phyloP scores from a whole-genome alignment of 2,888 invertebrate genomes.

The Pinctada fucata region DNA sequence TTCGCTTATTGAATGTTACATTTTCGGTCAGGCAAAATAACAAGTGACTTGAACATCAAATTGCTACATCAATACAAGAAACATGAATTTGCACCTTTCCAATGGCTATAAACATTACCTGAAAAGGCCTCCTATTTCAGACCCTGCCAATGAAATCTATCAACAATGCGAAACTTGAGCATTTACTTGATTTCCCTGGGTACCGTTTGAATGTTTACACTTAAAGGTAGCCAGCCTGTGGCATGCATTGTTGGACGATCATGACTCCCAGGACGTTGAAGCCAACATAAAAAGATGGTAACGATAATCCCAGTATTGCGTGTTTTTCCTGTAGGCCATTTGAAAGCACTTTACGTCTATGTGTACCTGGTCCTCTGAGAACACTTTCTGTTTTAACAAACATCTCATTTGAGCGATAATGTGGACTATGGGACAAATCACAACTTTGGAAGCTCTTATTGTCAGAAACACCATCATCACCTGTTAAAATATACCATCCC shows the following conservation, averaged over 20 bases:
- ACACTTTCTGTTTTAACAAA: not conserved
- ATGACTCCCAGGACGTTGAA: not conserved
- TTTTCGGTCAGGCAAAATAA: no score
- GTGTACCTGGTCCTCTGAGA: not conserved
- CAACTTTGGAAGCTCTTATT: no score
- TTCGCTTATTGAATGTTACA: no score
- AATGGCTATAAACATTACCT: not conserved
- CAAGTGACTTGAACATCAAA: no score
- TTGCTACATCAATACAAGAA: no score
- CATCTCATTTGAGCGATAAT: not conserved
- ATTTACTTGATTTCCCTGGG: not conserved
- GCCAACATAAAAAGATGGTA: not conserved
- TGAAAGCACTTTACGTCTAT: conserved; percentile 20
- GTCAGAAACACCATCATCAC: no score
- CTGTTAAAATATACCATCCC: no score
- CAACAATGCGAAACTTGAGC: not conserved
- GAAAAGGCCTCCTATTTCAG: not conserved
- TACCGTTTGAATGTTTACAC: not conserved
- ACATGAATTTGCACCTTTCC: not conserved
- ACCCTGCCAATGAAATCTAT: not conserved
- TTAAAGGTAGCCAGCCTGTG: not conserved
- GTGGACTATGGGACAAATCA: no score
- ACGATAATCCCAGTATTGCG: not conserved
- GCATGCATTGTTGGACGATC: not conserved
- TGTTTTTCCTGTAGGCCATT: conserved; percentile 21